Percentiles rank a stretch among this genome's conserved stretches.
Evolutionary conservation across 1,140 invertebrate genomes (phyloP).

Genomic region (Brachionus sp.): DNA sequence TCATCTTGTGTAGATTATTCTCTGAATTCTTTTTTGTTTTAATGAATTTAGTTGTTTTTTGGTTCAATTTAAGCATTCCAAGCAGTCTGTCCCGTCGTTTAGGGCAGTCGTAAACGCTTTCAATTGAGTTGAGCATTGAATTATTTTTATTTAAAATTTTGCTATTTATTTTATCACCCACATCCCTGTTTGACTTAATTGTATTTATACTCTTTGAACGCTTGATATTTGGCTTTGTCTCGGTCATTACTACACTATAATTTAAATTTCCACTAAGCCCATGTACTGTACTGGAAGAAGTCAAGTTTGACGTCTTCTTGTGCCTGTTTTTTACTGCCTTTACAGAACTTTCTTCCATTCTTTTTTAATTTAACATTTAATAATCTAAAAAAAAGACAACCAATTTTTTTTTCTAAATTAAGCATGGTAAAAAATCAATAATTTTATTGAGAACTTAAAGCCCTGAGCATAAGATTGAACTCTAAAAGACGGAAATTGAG

Average conservation of each 20-base stretch:
- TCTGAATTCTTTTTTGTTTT: neutral
- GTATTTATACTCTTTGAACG: constrained; percentile 13
- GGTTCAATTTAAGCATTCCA: neutral
- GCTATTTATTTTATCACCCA: neutral
- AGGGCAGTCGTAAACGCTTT: neutral
- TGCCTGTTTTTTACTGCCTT: neutral
- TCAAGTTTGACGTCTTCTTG: neutral
- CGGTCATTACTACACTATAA: neutral
- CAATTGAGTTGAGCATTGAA: neutral
- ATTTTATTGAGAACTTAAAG: neutral
- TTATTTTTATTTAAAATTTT: neutral
- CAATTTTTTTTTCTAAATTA: neutral
- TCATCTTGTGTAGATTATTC: neutral
- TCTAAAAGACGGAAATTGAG: too few relatives aligned
- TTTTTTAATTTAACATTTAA: neutral
- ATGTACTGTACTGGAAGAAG: neutral
- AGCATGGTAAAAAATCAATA: neutral
- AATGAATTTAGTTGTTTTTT: neutral
- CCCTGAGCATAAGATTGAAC: too few relatives aligned
- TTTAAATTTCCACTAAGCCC: neutral
- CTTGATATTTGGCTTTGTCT: neutral
- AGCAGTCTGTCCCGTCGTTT: neutral
- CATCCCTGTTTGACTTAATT: neutral
- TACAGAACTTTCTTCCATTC: neutral
- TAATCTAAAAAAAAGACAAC: neutral